A percentile compares a stretch with the other conserved stretches of the same genome.
These are phyloP conservation scores for Lathronympha strigana DNA, from an alignment of 2,888 invertebrate genomes.

Conservation along the genomic window DNA sequence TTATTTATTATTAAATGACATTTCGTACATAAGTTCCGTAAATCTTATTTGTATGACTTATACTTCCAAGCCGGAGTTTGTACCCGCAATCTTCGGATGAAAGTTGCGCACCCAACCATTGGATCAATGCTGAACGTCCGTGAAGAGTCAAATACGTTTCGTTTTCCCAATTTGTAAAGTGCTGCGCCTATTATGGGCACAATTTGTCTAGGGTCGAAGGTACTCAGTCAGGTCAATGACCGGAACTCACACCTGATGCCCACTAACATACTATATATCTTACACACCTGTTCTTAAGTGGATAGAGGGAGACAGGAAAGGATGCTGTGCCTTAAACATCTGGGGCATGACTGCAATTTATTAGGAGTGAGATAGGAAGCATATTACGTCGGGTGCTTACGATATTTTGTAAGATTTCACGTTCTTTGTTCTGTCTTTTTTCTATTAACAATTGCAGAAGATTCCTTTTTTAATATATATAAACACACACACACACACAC, in stretches of 20 bases:
- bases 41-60: too few relatives aligned
- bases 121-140: too few relatives aligned
- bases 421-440: too few relatives aligned
- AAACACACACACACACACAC: too few relatives aligned
- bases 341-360: constrained; percentile 18
- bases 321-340: constrained; percentile 15
- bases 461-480: too few relatives aligned
- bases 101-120: too few relatives aligned
- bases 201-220: constrained; percentile 49
- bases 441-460: too few relatives aligned
- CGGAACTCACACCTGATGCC: constrained; percentile 65
- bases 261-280: constrained; percentile 21
- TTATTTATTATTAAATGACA: too few relatives aligned
- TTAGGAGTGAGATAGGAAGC: constrained; percentile 3
- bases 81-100: too few relatives aligned
- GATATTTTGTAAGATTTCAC: neutral
- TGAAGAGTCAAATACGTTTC: too few relatives aligned
- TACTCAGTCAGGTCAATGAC: constrained; percentile 65
- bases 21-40: too few relatives aligned
- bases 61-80: too few relatives aligned
- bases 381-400: neutral
- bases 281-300: constrained; percentile 21
- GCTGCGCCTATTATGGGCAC: constrained; percentile 46
- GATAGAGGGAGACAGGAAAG: neutral
- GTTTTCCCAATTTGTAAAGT: constrained; percentile 39